Conservation (phyloP, 2,113 vertebrate genomes). For the Orientallactaga bullata region DNA sequence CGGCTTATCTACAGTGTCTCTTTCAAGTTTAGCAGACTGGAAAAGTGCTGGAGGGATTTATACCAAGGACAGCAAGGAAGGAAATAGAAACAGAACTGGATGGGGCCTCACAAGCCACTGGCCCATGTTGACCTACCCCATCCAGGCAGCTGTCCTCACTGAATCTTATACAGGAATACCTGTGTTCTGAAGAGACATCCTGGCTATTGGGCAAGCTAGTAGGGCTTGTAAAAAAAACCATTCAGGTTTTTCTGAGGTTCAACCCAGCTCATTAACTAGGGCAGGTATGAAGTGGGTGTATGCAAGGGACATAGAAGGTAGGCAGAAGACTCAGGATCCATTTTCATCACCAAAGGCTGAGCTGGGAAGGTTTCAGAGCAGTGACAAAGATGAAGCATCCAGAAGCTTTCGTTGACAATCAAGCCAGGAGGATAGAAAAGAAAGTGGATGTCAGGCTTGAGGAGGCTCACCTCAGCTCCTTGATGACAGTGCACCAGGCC, state of each 20-base stretch:
- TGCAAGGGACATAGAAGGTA: not conserved
- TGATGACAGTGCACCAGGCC: not conserved
- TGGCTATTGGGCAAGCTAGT: not conserved
- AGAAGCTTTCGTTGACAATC: not conserved
- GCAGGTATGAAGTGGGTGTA: not conserved
- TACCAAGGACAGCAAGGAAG: conserved; percentile 13
- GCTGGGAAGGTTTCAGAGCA: conserved; percentile 9
- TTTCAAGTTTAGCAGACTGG: not conserved
- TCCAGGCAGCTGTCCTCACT: not conserved
- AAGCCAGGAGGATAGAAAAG: not conserved
- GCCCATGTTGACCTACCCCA: not conserved
- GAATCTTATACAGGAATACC: not conserved
- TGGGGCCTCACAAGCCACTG: not conserved
- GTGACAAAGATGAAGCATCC: not conserved
- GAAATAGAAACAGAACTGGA: conserved; percentile 28
- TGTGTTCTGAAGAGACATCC: not conserved
- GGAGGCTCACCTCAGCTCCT: not conserved
- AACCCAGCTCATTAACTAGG: not conserved
- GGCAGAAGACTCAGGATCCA: not conserved
- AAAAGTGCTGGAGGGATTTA: conserved; percentile 22
- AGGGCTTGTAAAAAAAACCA: not conserved
- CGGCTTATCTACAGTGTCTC: not conserved
- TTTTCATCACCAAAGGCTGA: conserved; percentile 22
- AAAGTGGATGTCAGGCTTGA: not conserved
- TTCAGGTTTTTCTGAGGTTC: not conserved